phyloP scores from a whole-genome alignment of 2,797 vertebrate genomes.

The Microtus californicus region DNA sequence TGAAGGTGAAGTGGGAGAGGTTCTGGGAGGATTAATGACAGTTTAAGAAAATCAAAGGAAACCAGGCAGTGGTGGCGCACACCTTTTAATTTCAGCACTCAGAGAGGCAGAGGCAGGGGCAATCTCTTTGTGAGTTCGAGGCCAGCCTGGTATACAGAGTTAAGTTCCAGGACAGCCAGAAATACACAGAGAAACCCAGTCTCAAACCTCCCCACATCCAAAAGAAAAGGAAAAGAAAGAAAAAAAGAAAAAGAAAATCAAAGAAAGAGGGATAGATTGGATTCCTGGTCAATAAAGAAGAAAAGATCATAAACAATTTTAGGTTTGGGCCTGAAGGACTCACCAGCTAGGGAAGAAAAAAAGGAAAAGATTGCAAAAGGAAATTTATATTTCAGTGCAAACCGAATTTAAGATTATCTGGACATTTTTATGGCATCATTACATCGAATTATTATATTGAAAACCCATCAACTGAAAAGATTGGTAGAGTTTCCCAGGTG shows the following conservation, averaged over 20 bases:
- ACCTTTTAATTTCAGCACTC: too few species aligned
- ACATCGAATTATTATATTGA: slow-evolving; percentile 34
- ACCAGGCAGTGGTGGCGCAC: too few species aligned
- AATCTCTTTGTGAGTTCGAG: too few species aligned
- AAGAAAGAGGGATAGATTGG: background rate
- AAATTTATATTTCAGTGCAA: background rate
- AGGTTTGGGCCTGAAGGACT: background rate
- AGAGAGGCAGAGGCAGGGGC: too few species aligned
- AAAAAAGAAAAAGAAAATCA: too few species aligned
- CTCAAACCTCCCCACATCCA: too few species aligned
- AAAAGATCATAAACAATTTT: background rate
- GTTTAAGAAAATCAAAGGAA: background rate
- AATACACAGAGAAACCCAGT: too few species aligned
- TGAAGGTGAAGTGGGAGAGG: background rate
- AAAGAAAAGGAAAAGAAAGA: too few species aligned
- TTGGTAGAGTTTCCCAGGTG: background rate
- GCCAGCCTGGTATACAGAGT: too few species aligned
- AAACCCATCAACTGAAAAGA: slow-evolving; percentile 34
- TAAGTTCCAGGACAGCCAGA: too few species aligned
- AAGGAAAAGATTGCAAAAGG: background rate
- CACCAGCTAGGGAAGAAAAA: background rate
- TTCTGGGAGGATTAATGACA: too few species aligned
- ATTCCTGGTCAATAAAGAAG: background rate
- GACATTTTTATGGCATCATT: slow-evolving; percentile 48
- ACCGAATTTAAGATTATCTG: background rate